These are phyloP conservation scores for Calonectris borealis DNA, from an alignment of 2,113 vertebrate species.

Conservation along the genomic window DNA sequence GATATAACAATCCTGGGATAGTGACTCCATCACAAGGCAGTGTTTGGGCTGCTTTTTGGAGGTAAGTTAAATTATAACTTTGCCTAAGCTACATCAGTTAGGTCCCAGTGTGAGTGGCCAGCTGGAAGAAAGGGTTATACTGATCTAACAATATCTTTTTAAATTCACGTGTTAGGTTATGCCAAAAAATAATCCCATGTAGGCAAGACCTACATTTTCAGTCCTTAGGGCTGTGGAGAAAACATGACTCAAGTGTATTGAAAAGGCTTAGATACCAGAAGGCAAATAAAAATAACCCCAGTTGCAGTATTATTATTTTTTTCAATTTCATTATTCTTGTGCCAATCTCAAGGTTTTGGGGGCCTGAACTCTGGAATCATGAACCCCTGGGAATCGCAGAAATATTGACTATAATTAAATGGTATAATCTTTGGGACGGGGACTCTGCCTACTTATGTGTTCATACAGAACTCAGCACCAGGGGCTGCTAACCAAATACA, in stretches of 20 bases:
- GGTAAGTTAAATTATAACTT: neutral
- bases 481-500: neutral
- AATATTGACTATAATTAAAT: slow-evolving; percentile 42
- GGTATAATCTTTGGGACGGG: neutral
- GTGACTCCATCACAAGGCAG: neutral
- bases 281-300: slow-evolving; percentile 55
- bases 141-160: neutral
- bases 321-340: slow-evolving; percentile 30
- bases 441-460: neutral
- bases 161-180: neutral
- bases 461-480: neutral
- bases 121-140: neutral
- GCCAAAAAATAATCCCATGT: neutral
- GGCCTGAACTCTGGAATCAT: neutral
- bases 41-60: neutral
- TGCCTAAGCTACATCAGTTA: neutral
- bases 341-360: slow-evolving; percentile 20
- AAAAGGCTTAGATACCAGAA: slow-evolving; percentile 27
- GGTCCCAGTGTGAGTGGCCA: neutral
- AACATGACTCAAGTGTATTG: slow-evolving; percentile 22
- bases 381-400: neutral
- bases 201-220: slow-evolving; percentile 54
- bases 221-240: neutral
- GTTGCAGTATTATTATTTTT: neutral
- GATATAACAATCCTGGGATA: neutral